Evolutionary conservation across 2,797 vertebrate species (phyloP), one percentile per base, ranked within the genome.

Genomic region (Onychomys leucogaster): DNA sequence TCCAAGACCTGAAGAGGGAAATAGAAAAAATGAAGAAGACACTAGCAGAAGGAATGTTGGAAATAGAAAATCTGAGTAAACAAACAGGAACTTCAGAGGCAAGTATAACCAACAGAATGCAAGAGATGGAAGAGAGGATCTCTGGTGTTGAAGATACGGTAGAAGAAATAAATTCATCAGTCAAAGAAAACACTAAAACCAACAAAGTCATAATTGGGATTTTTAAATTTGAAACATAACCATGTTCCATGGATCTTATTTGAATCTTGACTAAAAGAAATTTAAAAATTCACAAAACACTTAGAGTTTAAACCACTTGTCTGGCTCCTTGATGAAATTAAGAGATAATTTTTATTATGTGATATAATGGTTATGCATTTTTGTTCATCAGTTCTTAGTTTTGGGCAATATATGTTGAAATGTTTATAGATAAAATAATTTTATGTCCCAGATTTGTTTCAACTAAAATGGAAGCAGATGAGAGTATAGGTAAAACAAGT

Each of bases 301-400:
- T 29, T 90, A 34, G 49, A 80, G 75, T 34, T 86, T 85, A 61
- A 37, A 91, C 37, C 16, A 37, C 2, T 82, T 91, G 55, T 63
- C 49, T 84, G 23, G 57, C 65, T 93, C 71, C 90, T 71, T 87
- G 43, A 85, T 91, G 61, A 89, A 96, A 89, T 90, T 87, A 95
- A 65, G 41, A 90, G 78, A n/a, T 37, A 73, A 21, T 78, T 52
- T 78, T 90, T 34, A 32, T 89, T 92, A 49, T 37, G 4, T 81
- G 55, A 88, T 69, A 89, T 69, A 89, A 61, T 73, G 29, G 29
- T 80, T 81, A 59, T 85, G 29, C 71, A 90, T 96, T 93, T 82
- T 95, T 89, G 17, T 61, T 94, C 69, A 86, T 49, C 59, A 86
- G 37, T 71, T 86, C 32, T 73, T 82, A 57, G 14, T 32, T 88